Conservation (phyloP, 2,888 invertebrate genomes). For the Rapana venosa region DNA sequence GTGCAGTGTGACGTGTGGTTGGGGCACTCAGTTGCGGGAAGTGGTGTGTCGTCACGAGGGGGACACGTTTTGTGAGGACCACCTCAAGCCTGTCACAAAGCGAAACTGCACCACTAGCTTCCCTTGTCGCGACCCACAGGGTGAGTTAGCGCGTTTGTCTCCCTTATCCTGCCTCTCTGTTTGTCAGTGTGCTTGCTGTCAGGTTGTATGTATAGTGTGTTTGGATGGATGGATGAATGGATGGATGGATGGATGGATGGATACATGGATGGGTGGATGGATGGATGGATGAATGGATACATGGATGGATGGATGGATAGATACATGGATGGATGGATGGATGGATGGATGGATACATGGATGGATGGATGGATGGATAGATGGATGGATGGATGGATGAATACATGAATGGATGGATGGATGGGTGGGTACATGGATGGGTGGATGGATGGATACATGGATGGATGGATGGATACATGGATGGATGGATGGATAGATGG, state of each 20-base stretch:
- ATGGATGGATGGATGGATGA: neutral
- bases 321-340: neutral
- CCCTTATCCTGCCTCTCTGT: neutral
- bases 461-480: no score
- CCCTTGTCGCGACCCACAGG: constrained; percentile 86
- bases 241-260: neutral
- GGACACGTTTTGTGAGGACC: constrained; percentile 60
- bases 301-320: neutral
- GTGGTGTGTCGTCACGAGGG: constrained; percentile 69
- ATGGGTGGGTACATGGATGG: no score
- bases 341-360: neutral
- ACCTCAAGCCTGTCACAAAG: constrained; percentile 73
- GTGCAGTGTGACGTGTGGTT: constrained; percentile 66
- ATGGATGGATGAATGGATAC: neutral
- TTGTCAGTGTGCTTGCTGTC: no score
- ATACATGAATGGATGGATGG: no score
- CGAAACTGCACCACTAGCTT: constrained; percentile 79
- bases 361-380: neutral
- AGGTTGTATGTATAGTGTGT: no score
- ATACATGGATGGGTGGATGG: neutral
- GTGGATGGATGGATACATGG: no score
- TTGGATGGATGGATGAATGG: neutral
- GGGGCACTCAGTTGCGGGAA: constrained; percentile 59
- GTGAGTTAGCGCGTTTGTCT: constrained; percentile 76
- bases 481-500: no score